Base-by-base conservation (phyloP, 2,888 invertebrate species). In the Eumacrocentrus americanus region DNA sequence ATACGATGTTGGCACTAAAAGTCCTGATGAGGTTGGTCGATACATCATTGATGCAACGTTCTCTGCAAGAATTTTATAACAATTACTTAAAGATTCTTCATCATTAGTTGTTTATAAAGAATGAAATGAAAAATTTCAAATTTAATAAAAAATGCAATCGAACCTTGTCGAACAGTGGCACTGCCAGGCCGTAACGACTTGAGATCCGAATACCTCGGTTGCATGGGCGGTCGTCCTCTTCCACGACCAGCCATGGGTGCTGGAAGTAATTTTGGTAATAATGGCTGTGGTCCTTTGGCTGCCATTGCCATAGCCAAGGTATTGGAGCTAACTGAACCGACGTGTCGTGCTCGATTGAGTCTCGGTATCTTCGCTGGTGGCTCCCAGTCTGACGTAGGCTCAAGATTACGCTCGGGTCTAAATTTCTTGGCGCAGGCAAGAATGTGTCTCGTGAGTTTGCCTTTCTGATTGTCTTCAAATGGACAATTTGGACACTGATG, bases 401-500 rank as follows among this genome's bases (percentile, higher is more conserved):
- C 89, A 70, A 92, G 84, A 82, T 97, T 96, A 46, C 88, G 83
- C 67, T 94, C 94, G 0, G 94, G 91, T 78, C 92, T 90, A 82
- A 94, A 96, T 77, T 93, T 92, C 81, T 95, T 94, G 40, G 89
- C 87, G 81, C 97, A 97, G 1, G 93, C 90, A 62, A 92, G 87
- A 67, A 91, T 86, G 83, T 97, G 97, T 37, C 95, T 87, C 0
- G 91, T 92, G 70, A 96, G 82, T 81, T 95, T 95, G 23, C 92
- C 92, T 81, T 94, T 95, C 56, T 94, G 92, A 74, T 94, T 94
- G 72, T 95, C 94, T 80, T 97, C 96, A 76, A 95, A 96, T 0
- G 94, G 92, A 83, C 97, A 97, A 76, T 94, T 92, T 0, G 92
- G 90, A 78, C 96, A 97, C 77, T 95, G 94, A 80, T 95, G 95